These are phyloP conservation scores for Cuniculus paca DNA, from an alignment of 2,797 vertebrate genomes.

Conservation along the genomic window DNA sequence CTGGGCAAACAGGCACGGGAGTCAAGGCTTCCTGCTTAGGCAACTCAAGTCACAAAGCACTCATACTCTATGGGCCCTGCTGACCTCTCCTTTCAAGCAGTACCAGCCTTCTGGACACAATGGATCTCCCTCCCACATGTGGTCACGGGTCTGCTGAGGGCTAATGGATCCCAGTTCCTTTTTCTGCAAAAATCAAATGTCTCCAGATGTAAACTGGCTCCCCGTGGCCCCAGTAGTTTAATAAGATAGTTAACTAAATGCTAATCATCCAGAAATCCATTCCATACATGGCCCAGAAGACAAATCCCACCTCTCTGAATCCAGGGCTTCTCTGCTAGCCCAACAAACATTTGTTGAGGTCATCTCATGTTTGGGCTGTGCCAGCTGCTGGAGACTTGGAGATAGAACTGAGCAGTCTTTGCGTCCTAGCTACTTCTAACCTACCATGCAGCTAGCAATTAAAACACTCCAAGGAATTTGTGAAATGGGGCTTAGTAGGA, in stretches of 20 bases:
- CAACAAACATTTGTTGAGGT: not conserved
- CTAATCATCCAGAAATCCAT: constrained; percentile 29
- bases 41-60: not conserved
- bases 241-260: constrained; percentile 55
- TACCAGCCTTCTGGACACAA: not conserved
- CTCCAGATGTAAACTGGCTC: not conserved
- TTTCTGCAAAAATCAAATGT: not conserved
- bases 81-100: not conserved
- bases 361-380: not conserved
- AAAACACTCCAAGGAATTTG: not conserved
- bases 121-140: not conserved
- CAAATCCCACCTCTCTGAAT: not conserved
- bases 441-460: not conserved
- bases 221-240: not conserved
- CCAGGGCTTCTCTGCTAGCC: not conserved
- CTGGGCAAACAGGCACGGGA: too few species aligned
- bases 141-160: not conserved
- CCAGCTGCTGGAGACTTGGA: not conserved
- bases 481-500: not conserved
- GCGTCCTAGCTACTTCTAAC: not conserved
- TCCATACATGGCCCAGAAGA: not conserved
- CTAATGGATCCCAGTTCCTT: not conserved
- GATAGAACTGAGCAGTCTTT: not conserved
- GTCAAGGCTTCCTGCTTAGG: not conserved
- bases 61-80: not conserved